These are phyloP conservation scores for Maconellicoccus hirsutus DNA, from an alignment of 1,140 invertebrate species.

Conservation along the genomic window DNA sequence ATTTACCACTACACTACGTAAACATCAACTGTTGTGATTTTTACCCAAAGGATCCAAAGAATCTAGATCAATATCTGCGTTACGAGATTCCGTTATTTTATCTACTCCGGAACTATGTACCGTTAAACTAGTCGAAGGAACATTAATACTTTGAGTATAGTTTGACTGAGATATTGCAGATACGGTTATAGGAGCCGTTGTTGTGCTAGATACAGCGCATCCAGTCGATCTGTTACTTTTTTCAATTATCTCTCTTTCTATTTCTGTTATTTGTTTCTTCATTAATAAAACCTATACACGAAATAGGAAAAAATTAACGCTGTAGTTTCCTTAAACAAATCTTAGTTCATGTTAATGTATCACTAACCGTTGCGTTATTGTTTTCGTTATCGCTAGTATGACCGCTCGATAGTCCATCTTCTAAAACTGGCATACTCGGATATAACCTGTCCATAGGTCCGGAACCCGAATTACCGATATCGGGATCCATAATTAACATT, in stretches of 20 bases:
- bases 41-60: slow-evolving; percentile 32
- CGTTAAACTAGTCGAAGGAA: slow-evolving; percentile 12
- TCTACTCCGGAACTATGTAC: background rate
- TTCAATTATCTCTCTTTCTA: slow-evolving; percentile 57
- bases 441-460: slow-evolving; percentile 36
- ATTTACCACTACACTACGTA: too few species aligned
- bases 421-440: slow-evolving; percentile 81
- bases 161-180: background rate
- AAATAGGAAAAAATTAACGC: background rate
- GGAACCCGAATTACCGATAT: slow-evolving; percentile 27
- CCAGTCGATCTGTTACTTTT: slow-evolving; percentile 32
- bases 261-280: slow-evolving; percentile 61
- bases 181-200: background rate
- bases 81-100: slow-evolving; percentile 24
- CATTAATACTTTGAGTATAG: background rate
- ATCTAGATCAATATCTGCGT: slow-evolving; percentile 31
- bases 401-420: slow-evolving; percentile 83
- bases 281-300: slow-evolving; percentile 44
- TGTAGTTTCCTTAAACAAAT: too few species aligned
- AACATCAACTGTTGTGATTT: too few species aligned
- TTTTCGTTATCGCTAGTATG: slow-evolving; percentile 87
- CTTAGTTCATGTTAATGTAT: background rate
- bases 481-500: slow-evolving; percentile 33
- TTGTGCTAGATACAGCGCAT: background rate
- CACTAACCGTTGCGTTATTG: slow-evolving; percentile 48